Evolutionary conservation across 1,140 invertebrate species (phyloP), one percentile per base, ranked within the genome.

Genomic region (Platorchestia sp.): DNA sequence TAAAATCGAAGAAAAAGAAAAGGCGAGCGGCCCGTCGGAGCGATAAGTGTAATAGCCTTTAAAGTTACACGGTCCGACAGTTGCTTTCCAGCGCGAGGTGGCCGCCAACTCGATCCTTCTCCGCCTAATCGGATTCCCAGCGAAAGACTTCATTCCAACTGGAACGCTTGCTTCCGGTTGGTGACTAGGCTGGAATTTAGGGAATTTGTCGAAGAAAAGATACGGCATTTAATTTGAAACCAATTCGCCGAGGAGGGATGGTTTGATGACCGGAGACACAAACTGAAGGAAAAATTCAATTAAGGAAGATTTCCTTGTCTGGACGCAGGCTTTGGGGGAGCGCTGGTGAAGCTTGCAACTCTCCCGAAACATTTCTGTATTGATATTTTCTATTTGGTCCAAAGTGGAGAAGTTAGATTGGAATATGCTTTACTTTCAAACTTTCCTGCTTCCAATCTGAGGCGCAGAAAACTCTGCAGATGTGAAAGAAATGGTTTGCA

Each of bases 21-120:
- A 42, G 41, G 87, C 36, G 87, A 89, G 87, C 87, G 87, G 87
- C 87, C 87, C 87, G 43, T 41, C 43, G 41, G 87, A 89, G 87
- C 87, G 87, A 89, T 41, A 89, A 89, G 87, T 89, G 87, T 89
- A 89, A 89, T 89, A 89, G 87, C 87, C 87, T 89, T 89, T 89
- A 89, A 42, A 89, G 87, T 89, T 89, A 89, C 87, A 89, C 87
- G 87, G 27, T 89, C 87, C 87, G 87, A 89, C 87, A 89, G 87
- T 89, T 89, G 43, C 87, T 89, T 89, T 89, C 87, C 6, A 89
- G 43, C 10, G 87, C 41, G 41, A 43, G 43, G 87, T 89, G 42
- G 27, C n/a, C n/a, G 87, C 87, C 87, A 42, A 27, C 87, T 41
- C 87, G 87, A 89, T 89, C 87, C 87, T 89, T 89, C 87, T 89